Evolutionary conservation across 2,888 invertebrate genomes (phyloP), one percentile per base, ranked within the genome.

Genomic region (Leucophenga montana): DNA sequence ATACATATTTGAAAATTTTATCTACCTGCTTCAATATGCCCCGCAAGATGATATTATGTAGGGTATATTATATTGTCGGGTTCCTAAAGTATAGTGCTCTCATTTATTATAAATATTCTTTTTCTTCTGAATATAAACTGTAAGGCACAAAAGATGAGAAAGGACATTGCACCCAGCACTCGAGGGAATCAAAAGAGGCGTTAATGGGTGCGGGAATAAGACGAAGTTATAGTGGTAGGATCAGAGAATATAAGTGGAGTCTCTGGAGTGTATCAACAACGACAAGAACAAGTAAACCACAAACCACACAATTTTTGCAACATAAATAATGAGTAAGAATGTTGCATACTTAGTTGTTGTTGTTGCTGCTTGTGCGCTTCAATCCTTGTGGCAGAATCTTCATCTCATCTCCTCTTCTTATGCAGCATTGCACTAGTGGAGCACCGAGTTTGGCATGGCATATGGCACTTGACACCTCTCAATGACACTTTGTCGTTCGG

Each of bases 381-480:
- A 6, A 13, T 50, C 50, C 22, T 56, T 56, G 56, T 56, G 56
- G 56, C 56, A 56, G 14, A 9, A n/a, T 59, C n/a, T 13, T 57
- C 9, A 14, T n/a, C n/a, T 33, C 50, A n/a, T 50, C 50, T 18
- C 50, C 1, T 1, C 16, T 18, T 16, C n/a, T 18, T 50, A n/a
- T 50, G 50, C 50, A n/a, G 18, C 50, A 4, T 50, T 9, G 57
- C 31, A 39, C 11, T 39, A 8, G 4, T 39, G 8, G 39, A 39
- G 39, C 11, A 39, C 31, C 31, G 4, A 27, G 56, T 27, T 56
- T 39, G 61, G 27, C 16, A 33, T 33, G 59, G 33, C 59, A 59
- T 61, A 64, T 69, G 71, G 27, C 84, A 84, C 81, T 82, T 82
- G 81, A 82, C 81, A 84, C 81, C 81, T 82, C 85, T 78, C 83